Conservation (phyloP, 2,113 vertebrate species). For the Chloroceryle aenea region DNA sequence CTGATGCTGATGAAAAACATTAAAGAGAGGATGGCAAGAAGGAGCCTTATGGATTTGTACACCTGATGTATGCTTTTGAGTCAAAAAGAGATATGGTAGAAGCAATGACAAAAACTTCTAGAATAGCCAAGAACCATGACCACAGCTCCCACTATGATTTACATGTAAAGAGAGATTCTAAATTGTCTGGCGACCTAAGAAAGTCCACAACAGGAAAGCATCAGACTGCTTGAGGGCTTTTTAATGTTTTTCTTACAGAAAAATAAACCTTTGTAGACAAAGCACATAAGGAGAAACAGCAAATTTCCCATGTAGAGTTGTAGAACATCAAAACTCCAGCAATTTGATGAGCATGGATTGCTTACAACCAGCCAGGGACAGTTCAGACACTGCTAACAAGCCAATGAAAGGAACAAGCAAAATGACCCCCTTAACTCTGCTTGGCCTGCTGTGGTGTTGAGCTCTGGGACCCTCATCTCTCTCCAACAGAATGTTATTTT, state of each 20-base stretch:
- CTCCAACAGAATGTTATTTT: background rate
- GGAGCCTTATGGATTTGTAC: fast-evolving
- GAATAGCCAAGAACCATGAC: background rate
- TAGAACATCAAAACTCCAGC: background rate
- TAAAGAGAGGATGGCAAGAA: background rate
- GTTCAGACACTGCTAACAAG: background rate
- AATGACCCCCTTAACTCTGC: background rate
- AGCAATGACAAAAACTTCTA: background rate
- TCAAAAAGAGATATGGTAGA: background rate
- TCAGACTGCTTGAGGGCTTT: background rate
- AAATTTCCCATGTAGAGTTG: background rate
- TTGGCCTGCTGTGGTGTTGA: background rate
- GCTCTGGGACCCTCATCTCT: background rate
- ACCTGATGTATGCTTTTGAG: background rate
- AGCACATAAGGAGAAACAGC: background rate
- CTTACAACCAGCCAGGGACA: background rate
- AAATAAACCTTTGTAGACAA: background rate
- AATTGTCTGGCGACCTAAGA: background rate
- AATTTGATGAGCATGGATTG: fast-evolving
- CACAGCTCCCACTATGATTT: background rate
- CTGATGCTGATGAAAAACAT: background rate
- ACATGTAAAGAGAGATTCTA: background rate
- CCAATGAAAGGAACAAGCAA: background rate
- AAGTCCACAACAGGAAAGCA: background rate
- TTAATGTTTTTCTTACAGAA: background rate